Evolutionary conservation across 2,797 vertebrate species (phyloP), one percentile per base, ranked within the genome.

Genomic region (Eleutherodactylus coqui): DNA sequence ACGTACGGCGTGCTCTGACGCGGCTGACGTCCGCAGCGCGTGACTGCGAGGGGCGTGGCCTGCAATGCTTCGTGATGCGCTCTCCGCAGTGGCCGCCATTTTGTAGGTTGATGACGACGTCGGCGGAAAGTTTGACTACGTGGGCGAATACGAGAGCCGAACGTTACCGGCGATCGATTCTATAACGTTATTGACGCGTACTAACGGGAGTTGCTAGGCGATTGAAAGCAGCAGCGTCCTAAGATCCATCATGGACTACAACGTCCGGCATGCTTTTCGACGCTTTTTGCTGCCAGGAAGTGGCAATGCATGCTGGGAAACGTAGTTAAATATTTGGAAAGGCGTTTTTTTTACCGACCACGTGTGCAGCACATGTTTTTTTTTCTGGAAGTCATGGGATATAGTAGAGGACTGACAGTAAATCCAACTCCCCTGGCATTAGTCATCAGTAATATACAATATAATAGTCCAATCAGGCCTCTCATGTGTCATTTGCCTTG

Each of bases 1-100:
- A 87, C 85, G 85, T 43, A 87, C 79, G 45, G 38, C 85, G 85
- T 78, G 75, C 79, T 21, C 24, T 77, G 55, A 82, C 79, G 76
- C 36, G 27, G 9, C 8, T 19, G 43, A 29, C 32, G 78, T 51
- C 77, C 77, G 0, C 8, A 0, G 6, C 85, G 29, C 55, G 53
- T 75, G 80, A 72, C 80, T 21, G 41, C 27, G 5, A 14, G 32
- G 51, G 82, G 38, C 3, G 70, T 9, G 41, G 55, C 11, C 27
- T 2, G 3, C 1, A 21, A 29, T n/a, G n/a, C 41, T 21, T 4
- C 32, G 53, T 11, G 19, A 10, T 8, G 19, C n/a, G n/a, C 2
- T 45, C 24, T 72, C 11, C 9, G 21, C 36, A 27, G 17, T 21
- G 72, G 27, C 10, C 69, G 73, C 55, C 82, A 83, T 83, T 62